phyloP scores from a whole-genome alignment of 2,888 invertebrate species.

The Lasioglossum marginatum region DNA sequence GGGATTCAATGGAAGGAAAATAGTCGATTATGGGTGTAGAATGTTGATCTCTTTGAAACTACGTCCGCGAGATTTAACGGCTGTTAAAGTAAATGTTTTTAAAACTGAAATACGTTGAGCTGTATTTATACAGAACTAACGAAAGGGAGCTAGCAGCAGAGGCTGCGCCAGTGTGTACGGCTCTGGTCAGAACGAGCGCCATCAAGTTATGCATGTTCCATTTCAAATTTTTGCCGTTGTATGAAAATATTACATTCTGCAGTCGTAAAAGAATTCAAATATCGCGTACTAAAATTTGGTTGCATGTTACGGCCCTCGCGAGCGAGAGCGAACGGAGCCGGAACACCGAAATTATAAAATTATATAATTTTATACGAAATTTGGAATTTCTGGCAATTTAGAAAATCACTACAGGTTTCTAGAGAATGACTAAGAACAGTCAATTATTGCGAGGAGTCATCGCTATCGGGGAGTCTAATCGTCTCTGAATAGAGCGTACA shows the following conservation, averaged over 20 bases:
- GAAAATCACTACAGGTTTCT: neutral
- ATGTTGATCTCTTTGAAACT: constrained; percentile 60
- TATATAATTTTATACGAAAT: too few relatives aligned
- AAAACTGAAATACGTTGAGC: constrained; percentile 28
- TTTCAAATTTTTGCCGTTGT: neutral
- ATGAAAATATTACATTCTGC: constrained; percentile 1
- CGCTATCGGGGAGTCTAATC: constrained; percentile 62
- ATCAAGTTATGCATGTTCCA: constrained; percentile 3
- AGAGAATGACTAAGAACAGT: neutral
- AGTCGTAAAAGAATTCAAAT: constrained; percentile 4
- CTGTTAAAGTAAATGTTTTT: constrained; percentile 55
- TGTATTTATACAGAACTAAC: constrained; percentile 11
- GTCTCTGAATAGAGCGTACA: constrained; percentile 63
- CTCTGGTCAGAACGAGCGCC: neutral
- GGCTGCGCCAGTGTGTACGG: neutral
- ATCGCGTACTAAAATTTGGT: neutral
- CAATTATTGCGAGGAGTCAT: neutral
- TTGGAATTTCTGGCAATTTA: neutral
- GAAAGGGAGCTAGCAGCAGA: neutral
- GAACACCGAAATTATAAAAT: neutral
- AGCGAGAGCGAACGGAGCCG: neutral
- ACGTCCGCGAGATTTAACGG: constrained; percentile 39
- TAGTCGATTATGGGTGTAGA: constrained; percentile 43
- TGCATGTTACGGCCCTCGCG: neutral
- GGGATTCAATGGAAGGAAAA: constrained; percentile 45